These are phyloP conservation scores for Pseudopleuronectes americanus DNA, from an alignment of 2,797 vertebrate species.

Conservation along the genomic window DNA sequence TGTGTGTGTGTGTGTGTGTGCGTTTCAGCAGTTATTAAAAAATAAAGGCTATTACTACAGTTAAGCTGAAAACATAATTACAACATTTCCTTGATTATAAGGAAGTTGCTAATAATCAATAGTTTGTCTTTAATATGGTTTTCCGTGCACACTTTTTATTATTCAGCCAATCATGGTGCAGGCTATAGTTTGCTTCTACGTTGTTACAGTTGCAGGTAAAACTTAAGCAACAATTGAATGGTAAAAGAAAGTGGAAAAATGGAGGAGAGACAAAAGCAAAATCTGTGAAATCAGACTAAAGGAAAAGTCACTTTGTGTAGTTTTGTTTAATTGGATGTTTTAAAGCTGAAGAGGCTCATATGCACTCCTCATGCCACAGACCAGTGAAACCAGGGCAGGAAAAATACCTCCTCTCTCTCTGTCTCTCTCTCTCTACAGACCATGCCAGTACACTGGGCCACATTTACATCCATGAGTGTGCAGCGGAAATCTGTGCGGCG, in stretches of 20 bases:
- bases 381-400: neutral
- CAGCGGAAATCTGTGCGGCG: neutral
- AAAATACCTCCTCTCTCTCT: neutral
- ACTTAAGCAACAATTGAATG: neutral
- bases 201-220: constrained; percentile 6
- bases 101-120: constrained; percentile 33
- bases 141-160: neutral
- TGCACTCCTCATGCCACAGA: neutral
- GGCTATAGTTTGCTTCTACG: constrained; percentile 8
- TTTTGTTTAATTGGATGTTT: neutral
- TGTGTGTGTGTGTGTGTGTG: neutral
- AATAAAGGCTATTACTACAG: neutral
- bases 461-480: constrained; percentile 9
- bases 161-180: constrained; percentile 47
- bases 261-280: constrained; percentile 2
- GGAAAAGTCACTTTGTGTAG: neutral
- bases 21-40: neutral
- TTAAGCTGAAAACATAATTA: constrained; percentile 18
- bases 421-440: neutral
- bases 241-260: too few species aligned
- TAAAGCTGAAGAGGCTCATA: constrained; percentile 8
- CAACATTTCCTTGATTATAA: constrained; percentile 37
- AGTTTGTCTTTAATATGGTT: constrained; percentile 24
- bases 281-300: neutral
- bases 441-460: neutral